A percentile compares a stretch with the other conserved stretches of the same genome.
Conservation (phyloP, 2,888 invertebrate species). For the Agonopterix arenella region DNA sequence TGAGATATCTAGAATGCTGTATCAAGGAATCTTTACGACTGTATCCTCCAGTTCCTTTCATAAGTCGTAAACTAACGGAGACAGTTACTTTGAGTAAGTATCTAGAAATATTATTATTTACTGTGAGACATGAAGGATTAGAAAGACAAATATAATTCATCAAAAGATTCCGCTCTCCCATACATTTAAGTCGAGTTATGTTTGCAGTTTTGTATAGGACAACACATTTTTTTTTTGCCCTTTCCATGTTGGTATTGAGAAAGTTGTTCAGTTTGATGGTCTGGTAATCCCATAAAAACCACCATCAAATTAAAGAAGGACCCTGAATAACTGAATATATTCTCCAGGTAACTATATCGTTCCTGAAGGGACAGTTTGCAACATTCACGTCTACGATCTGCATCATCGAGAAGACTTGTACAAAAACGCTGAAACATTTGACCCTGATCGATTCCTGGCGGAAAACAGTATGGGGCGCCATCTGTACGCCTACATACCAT, state of each 20-base stretch:
- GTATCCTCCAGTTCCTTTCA: slow-evolving; percentile 82
- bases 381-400: slow-evolving; percentile 78
- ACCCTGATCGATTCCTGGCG: slow-evolving; percentile 83
- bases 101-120: not conserved
- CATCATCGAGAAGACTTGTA: slow-evolving; percentile 81
- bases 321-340: too few relatives aligned
- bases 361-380: slow-evolving; percentile 66
- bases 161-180: too few relatives aligned
- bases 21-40: slow-evolving; percentile 82
- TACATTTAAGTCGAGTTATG: too few relatives aligned
- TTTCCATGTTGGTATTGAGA: too few relatives aligned
- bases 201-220: too few relatives aligned
- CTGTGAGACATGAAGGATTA: too few relatives aligned
- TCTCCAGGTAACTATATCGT: slow-evolving; percentile 59
- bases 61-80: slow-evolving; percentile 75
- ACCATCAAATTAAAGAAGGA: too few relatives aligned
- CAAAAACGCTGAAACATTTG: slow-evolving; percentile 79
- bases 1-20: slow-evolving; percentile 82
- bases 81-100: slow-evolving; percentile 76
- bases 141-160: too few relatives aligned
- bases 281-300: too few relatives aligned
- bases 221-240: too few relatives aligned
- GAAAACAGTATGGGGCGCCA: slow-evolving; percentile 69
- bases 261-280: too few relatives aligned
- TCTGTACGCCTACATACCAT: slow-evolving; percentile 80